Evolutionary conservation across 2,888 invertebrate species (phyloP).

Genomic region (Subacronicta megacephala): DNA sequence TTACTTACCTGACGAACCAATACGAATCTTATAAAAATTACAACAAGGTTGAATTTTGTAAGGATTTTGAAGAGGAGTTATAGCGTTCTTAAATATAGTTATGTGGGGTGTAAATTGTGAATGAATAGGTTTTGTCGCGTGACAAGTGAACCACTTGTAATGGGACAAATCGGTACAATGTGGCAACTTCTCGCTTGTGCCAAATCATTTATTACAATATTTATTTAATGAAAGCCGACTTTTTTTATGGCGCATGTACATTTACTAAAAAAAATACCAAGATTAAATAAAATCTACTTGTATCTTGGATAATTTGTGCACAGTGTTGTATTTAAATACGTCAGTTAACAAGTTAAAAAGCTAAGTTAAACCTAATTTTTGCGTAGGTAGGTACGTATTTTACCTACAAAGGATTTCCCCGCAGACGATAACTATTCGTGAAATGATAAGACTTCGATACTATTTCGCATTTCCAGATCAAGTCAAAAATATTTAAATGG

Average conservation of each 20-base stretch:
- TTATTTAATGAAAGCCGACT: constrained; percentile 33
- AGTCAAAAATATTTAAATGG: constrained; percentile 14
- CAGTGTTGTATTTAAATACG: no score
- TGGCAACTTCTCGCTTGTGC: constrained; percentile 46
- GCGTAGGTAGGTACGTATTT: not conserved
- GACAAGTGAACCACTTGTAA: constrained; percentile 80
- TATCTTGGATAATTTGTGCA: no score
- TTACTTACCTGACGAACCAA: constrained; percentile 8
- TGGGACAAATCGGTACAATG: constrained; percentile 58
- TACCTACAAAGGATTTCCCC: not conserved
- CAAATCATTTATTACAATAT: constrained; percentile 50
- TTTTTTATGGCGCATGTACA: constrained; percentile 16
- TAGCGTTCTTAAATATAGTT: constrained; percentile 19
- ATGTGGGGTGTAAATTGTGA: constrained; percentile 74
- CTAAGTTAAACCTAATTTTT: not conserved
- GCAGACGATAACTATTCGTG: not conserved
- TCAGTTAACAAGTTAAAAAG: no score
- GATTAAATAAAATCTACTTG: no score
- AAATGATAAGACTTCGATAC: not conserved
- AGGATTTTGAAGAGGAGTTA: constrained; percentile 10
- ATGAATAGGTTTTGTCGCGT: constrained; percentile 83
- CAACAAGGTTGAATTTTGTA: constrained; percentile 19
- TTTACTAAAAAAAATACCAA: no score
- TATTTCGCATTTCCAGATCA: constrained; percentile 6
- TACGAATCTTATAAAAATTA: constrained; percentile 24